Evolutionary conservation across 2,113 vertebrate genomes (phyloP).

Genomic region (Delphinus delphis): DNA sequence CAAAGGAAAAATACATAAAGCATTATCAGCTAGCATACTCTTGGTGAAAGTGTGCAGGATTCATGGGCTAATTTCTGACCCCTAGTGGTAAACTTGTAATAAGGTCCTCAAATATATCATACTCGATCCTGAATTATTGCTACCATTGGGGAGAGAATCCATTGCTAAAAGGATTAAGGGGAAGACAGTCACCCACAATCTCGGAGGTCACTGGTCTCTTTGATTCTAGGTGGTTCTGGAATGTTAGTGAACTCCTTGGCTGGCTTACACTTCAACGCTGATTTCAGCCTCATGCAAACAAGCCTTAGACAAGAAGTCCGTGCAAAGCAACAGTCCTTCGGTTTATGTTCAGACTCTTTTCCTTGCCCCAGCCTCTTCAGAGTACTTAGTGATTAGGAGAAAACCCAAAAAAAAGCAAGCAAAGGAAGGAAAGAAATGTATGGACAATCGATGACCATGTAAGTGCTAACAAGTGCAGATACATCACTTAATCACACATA

Average conservation of each 20-base stretch:
- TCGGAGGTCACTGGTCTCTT: background rate
- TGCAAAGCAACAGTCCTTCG: background rate
- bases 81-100: conserved; percentile 53
- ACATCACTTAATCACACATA: background rate
- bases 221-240: background rate
- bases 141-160: background rate
- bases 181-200: background rate
- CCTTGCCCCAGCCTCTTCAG: background rate
- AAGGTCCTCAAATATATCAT: background rate
- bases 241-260: background rate
- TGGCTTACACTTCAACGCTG: background rate
- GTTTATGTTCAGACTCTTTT: background rate
- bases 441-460: background rate
- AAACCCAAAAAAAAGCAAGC: background rate
- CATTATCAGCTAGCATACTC: background rate
- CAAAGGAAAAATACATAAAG: background rate
- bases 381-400: background rate
- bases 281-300: background rate
- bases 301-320: background rate
- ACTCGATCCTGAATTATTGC: background rate
- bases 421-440: background rate
- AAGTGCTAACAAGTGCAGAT: background rate
- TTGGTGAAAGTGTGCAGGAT: background rate
- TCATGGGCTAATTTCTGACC: conserved; percentile 48
- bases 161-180: background rate